Conservation (phyloP, 2,888 invertebrate genomes). For the Encarsia formosa region DNA sequence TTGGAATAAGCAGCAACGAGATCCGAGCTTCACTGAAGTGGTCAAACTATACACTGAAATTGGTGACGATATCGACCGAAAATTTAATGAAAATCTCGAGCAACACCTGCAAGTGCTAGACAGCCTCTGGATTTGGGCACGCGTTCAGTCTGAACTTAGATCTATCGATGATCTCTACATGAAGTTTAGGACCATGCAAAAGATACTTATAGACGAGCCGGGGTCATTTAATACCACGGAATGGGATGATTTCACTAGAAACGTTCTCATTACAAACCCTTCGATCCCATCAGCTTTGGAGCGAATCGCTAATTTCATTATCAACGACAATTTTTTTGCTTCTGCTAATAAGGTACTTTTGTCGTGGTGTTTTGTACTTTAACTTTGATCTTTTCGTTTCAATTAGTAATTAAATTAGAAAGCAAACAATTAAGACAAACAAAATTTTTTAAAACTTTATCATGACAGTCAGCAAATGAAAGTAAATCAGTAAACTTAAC, state of each 20-base stretch:
- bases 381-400: too few species aligned
- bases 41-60: conserved; percentile 59
- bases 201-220: conserved; percentile 42
- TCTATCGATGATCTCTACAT: conserved; percentile 65
- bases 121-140: conserved; percentile 62
- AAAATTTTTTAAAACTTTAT: too few species aligned
- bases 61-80: conserved; percentile 54
- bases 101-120: conserved; percentile 37
- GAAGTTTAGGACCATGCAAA: conserved; percentile 62
- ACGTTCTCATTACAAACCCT: conserved; percentile 59
- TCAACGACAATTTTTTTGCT: conserved; percentile 64
- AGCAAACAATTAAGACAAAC: too few species aligned
- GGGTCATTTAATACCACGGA: conserved; percentile 52
- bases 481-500: too few species aligned
- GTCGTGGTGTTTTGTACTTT: too few species aligned
- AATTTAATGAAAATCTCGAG: conserved; percentile 32
- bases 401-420: too few species aligned
- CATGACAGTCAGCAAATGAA: too few species aligned
- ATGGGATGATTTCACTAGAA: conserved; percentile 64
- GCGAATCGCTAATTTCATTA: conserved; percentile 60
- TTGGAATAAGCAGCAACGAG: conserved; percentile 54
- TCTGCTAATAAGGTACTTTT: conserved; percentile 67
- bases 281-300: conserved; percentile 59
- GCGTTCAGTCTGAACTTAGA: conserved; percentile 59
- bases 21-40: conserved; percentile 53